phyloP scores from a whole-genome alignment of 2,888 invertebrate genomes.

The Synergus laeviventris region DNA sequence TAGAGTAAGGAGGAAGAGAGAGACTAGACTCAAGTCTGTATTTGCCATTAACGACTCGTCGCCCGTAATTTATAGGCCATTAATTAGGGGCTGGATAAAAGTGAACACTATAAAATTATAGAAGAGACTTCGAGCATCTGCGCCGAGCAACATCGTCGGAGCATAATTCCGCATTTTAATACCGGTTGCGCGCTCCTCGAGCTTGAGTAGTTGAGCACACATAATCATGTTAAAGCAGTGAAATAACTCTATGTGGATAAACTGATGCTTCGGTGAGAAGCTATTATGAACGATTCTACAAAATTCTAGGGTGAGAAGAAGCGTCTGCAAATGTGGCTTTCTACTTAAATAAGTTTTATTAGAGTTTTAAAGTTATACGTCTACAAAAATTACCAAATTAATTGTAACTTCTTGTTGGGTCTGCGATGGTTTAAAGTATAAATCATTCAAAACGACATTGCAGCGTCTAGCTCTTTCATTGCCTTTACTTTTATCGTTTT shows the following conservation, averaged over 20 bases:
- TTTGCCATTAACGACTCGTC: conserved; percentile 61
- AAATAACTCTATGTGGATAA: neutral
- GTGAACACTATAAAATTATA: conserved; percentile 53
- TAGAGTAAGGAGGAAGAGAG: conserved; percentile 30
- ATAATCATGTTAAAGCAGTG: neutral
- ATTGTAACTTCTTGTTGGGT: too few species aligned
- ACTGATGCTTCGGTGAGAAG: neutral
- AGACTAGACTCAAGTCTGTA: conserved; percentile 50
- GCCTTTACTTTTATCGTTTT: too few species aligned
- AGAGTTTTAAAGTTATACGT: too few species aligned
- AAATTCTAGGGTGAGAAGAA: neutral
- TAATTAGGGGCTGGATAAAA: conserved; percentile 66
- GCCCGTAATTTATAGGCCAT: conserved; percentile 73
- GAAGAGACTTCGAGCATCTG: conserved; percentile 61
- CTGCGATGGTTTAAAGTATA: too few species aligned
- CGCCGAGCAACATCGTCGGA: neutral
- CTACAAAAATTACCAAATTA: too few species aligned
- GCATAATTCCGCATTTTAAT: conserved; percentile 53
- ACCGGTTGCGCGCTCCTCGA: conserved; percentile 49
- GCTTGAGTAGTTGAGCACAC: neutral
- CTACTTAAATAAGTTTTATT: too few species aligned
- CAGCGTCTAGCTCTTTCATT: too few species aligned
- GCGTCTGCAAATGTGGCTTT: neutral
- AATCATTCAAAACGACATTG: too few species aligned
- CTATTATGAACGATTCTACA: neutral